phyloP scores from a whole-genome alignment of 1,140 invertebrate genomes.

The Drosophila sp. region DNA sequence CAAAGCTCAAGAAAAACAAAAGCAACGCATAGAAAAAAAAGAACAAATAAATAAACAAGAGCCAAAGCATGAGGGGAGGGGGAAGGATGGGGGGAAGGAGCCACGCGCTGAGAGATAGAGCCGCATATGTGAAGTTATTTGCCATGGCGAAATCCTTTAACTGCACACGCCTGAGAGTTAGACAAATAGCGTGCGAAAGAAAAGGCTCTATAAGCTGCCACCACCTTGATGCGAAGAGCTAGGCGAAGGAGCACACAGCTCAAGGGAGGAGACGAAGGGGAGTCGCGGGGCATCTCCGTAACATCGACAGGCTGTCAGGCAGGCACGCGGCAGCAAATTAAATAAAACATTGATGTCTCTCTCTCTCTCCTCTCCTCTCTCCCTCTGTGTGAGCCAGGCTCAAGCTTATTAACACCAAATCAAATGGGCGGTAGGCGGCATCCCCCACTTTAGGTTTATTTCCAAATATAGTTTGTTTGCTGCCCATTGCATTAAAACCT shows the following conservation, averaged over 20 bases:
- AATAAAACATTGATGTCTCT: conserved; percentile 64
- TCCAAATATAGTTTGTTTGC: not conserved
- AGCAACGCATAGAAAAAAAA: conserved; percentile 59
- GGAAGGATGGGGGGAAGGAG: conserved; percentile 10
- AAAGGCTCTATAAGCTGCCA: conserved; percentile 51
- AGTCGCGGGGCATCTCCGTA: not conserved
- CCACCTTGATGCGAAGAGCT: not conserved
- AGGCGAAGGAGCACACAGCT: not conserved
- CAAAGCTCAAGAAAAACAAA: conserved; percentile 64
- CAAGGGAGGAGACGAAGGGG: not conserved
- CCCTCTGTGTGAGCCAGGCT: conserved; percentile 50
- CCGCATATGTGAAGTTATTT: conserved; percentile 69
- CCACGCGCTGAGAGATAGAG: conserved; percentile 13
- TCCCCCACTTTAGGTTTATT: not conserved
- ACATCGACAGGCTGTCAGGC: conserved; percentile 56
- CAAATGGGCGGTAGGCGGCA: conserved; percentile 27
- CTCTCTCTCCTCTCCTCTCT: not conserved
- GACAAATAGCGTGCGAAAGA: conserved; percentile 67
- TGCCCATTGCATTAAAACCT: conserved; percentile 49
- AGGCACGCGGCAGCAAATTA: conserved; percentile 62
- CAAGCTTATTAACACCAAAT: conserved; percentile 77
- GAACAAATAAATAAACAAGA: conserved; percentile 75
- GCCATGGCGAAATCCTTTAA: conserved; percentile 69
- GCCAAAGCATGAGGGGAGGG: conserved; percentile 1
- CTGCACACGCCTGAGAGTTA: conserved; percentile 73